Evolutionary conservation across 2,888 invertebrate species (phyloP).

Genomic region (Antheraea yamamai): DNA sequence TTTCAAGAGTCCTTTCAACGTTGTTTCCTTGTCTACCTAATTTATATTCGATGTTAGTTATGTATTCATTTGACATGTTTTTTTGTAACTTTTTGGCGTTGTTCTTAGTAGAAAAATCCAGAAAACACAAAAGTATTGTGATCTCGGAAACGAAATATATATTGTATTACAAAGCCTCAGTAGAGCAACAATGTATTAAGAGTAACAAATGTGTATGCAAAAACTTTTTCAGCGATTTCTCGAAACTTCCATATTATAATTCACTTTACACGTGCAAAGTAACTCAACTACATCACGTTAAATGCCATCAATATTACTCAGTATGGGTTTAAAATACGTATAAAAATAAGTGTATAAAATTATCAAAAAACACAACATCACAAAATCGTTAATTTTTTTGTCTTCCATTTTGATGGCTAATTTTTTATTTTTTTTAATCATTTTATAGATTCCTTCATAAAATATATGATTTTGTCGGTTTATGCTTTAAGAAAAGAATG

Average conservation of each 20-base stretch:
- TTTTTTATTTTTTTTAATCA: not conserved
- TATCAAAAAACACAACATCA: too few species aligned
- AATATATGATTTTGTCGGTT: not conserved
- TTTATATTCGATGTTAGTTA: slow-evolving; percentile 1
- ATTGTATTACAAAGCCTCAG: too few species aligned
- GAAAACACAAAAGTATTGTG: not conserved
- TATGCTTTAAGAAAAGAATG: not conserved
- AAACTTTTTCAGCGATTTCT: too few species aligned
- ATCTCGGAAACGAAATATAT: not conserved
- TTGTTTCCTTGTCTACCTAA: not conserved
- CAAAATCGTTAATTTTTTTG: not conserved
- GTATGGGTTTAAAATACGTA: not conserved
- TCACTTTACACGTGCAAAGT: not conserved
- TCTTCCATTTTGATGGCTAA: not conserved
- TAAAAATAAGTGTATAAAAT: too few species aligned
- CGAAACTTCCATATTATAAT: not conserved
- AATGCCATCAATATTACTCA: not conserved
- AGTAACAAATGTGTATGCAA: too few species aligned
- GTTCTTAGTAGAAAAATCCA: not conserved
- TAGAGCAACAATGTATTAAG: not conserved
- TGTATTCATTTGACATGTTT: slow-evolving; percentile 1
- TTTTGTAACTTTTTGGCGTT: not conserved
- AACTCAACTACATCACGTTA: not conserved
- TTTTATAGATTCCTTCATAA: not conserved
- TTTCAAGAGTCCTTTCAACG: not conserved